Conservation (phyloP, 2,113 vertebrate genomes). For the Emydocephalus ijimae region DNA sequence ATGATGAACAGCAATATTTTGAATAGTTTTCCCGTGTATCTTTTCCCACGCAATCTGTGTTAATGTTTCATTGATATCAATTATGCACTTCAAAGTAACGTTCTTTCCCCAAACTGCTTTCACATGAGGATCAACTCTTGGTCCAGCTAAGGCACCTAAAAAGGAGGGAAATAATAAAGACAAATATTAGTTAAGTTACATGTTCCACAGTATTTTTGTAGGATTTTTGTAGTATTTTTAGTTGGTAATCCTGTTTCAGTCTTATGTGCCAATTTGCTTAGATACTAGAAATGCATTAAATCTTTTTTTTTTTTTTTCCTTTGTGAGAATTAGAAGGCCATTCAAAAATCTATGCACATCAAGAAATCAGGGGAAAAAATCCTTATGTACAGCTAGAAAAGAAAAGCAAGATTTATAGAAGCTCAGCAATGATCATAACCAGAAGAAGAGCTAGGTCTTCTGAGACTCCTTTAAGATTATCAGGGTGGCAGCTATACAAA, state of each 20-base stretch:
- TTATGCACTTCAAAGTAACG: slow-evolving; percentile 86
- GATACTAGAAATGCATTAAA: background rate
- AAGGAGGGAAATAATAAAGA: background rate
- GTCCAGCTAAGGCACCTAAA: slow-evolving; percentile 83
- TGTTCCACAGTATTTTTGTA: background rate
- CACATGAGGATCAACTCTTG: slow-evolving; percentile 83
- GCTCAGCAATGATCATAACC: background rate
- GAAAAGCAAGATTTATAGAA: background rate
- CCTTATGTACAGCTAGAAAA: background rate
- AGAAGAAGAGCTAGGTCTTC: background rate
- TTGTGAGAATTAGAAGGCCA: background rate
- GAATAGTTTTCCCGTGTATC: slow-evolving; percentile 74
- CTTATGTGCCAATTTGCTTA: background rate
- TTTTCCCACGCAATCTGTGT: slow-evolving; percentile 95
- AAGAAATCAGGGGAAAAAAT: background rate
- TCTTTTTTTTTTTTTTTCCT: background rate
- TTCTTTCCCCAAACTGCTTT: slow-evolving; percentile 91
- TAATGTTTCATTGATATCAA: slow-evolving; percentile 88
- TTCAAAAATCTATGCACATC: background rate
- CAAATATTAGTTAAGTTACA: background rate
- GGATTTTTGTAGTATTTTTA: background rate
- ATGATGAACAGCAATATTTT: slow-evolving; percentile 90
- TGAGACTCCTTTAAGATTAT: background rate
- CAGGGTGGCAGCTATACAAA: background rate
- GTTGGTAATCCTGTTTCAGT: background rate